Conservation (phyloP, 2,888 invertebrate species). For the Pyrochroa serraticornis region DNA sequence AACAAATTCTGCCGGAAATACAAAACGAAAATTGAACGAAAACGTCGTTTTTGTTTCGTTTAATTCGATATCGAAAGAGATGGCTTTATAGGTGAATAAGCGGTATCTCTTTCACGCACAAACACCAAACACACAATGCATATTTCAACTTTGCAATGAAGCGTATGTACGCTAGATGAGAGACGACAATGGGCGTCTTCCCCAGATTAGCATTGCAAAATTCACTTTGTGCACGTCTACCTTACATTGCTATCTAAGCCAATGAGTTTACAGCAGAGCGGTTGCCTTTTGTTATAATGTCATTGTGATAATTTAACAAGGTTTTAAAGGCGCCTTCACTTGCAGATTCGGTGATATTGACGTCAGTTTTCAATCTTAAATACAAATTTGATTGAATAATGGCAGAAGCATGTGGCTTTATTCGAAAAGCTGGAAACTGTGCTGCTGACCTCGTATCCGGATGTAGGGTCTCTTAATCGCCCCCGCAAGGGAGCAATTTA, state of each 20-base stretch:
- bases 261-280: constrained; percentile 17
- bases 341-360: not conserved
- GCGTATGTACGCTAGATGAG: constrained; percentile 14
- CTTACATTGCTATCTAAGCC: constrained; percentile 18
- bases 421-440: too few species aligned
- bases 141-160: constrained; percentile 26
- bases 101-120: too few species aligned
- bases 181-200: constrained; percentile 24
- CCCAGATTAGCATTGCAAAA: constrained; percentile 30
- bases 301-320: constrained; percentile 11
- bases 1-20: too few species aligned
- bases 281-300: constrained; percentile 7
- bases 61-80: too few species aligned
- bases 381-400: too few species aligned
- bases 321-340: constrained; percentile 7
- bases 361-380: not conserved
- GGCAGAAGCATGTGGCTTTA: too few species aligned
- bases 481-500: too few species aligned
- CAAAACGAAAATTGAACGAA: too few species aligned
- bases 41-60: too few species aligned
- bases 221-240: constrained; percentile 27
- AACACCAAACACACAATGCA: constrained; percentile 8
- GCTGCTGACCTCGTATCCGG: too few species aligned
- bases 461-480: too few species aligned
- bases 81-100: too few species aligned